phyloP scores from a whole-genome alignment of 2,888 invertebrate genomes.

The Leptinotarsa juncta region DNA sequence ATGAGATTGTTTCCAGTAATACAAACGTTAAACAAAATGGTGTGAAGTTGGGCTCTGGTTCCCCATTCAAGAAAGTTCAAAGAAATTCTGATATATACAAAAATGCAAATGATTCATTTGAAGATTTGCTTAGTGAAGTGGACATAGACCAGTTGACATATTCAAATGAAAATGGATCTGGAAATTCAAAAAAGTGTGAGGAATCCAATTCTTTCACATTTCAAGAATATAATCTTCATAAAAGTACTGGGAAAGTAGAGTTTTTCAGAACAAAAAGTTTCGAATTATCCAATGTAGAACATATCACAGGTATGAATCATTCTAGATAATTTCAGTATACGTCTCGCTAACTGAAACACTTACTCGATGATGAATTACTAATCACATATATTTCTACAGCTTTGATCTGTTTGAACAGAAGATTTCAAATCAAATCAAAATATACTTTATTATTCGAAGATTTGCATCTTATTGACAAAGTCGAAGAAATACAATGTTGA shows the following conservation, averaged over 20 bases:
- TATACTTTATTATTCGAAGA: too few species aligned
- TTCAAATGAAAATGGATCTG: not conserved
- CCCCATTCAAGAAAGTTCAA: slow-evolving; percentile 27
- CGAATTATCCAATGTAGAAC: slow-evolving; percentile 46
- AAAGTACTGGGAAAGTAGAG: slow-evolving; percentile 48
- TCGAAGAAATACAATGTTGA: too few species aligned
- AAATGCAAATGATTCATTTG: slow-evolving; percentile 34
- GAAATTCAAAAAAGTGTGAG: not conserved
- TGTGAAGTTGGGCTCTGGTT: slow-evolving; percentile 13
- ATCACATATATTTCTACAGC: too few species aligned
- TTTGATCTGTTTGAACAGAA: too few species aligned
- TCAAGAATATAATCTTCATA: not conserved
- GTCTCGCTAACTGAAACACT: not conserved
- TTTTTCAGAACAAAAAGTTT: slow-evolving; percentile 57
- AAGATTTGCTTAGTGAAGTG: slow-evolving; percentile 31
- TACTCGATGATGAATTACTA: too few species aligned
- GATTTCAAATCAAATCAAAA: too few species aligned
- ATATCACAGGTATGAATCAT: slow-evolving; percentile 26
- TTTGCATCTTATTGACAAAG: too few species aligned
- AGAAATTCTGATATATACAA: slow-evolving; percentile 24
- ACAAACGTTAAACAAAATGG: not conserved
- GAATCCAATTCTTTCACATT: not conserved
- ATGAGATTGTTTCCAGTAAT: slow-evolving; percentile 30
- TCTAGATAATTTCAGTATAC: not conserved
- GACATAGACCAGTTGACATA: slow-evolving; percentile 26